Conservation (phyloP, 2,888 invertebrate species). For the Lacanobia wlatinum region DNA sequence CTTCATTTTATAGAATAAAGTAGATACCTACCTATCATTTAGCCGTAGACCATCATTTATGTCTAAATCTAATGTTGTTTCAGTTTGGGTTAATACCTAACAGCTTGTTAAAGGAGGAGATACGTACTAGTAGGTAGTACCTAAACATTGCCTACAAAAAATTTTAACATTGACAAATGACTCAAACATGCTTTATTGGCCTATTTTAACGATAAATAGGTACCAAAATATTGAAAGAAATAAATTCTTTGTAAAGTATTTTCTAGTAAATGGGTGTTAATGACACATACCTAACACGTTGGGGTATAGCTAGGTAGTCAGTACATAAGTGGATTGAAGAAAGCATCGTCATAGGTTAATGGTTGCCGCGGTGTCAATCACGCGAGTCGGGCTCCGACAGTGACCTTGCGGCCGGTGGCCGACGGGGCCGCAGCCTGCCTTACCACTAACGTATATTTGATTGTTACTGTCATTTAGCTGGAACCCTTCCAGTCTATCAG, state of each 20-base stretch:
- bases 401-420: slow-evolving; percentile 78
- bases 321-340: slow-evolving; percentile 65
- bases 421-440: slow-evolving; percentile 56
- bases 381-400: slow-evolving; percentile 71
- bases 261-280: slow-evolving; percentile 38
- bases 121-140: neutral
- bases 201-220: slow-evolving; percentile 15
- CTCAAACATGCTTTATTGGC: slow-evolving; percentile 17
- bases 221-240: slow-evolving; percentile 10
- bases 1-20: neutral
- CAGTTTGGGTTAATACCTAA: neutral
- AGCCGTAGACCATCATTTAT: neutral
- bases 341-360: slow-evolving; percentile 71
- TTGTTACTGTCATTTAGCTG: slow-evolving; percentile 57
- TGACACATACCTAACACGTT: slow-evolving; percentile 39
- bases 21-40: neutral
- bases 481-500: slow-evolving; percentile 33
- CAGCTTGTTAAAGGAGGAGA: neutral
- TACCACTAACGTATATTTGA: slow-evolving; percentile 67
- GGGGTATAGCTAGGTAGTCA: slow-evolving; percentile 34
- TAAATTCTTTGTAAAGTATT: slow-evolving; percentile 25
- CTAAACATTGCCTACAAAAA: slow-evolving; percentile 8
- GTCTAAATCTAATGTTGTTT: neutral
- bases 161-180: slow-evolving; percentile 16
- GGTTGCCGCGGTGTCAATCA: slow-evolving; percentile 74